phyloP scores from a whole-genome alignment of 2,888 invertebrate genomes.

The Crematogaster levior region DNA sequence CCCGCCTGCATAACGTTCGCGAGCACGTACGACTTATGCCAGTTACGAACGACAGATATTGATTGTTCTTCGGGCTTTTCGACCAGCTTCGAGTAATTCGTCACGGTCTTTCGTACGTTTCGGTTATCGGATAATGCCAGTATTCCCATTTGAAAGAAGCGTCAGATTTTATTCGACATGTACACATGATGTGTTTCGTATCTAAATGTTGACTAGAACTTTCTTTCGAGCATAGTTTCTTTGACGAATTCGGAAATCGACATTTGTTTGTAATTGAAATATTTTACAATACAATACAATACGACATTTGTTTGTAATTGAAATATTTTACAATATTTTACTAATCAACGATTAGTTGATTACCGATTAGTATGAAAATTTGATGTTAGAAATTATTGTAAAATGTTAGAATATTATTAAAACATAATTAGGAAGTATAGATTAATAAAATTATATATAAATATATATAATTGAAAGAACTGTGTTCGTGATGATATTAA shows the following conservation, averaged over 20 bases:
- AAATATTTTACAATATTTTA: too few relatives aligned
- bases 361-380: too few relatives aligned
- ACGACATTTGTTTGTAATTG: too few relatives aligned
- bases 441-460: neutral
- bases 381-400: too few relatives aligned
- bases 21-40: conserved; percentile 76
- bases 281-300: too few relatives aligned
- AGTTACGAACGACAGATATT: conserved; percentile 71
- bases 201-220: neutral
- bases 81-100: conserved; percentile 54
- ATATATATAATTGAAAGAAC: neutral
- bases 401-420: neutral
- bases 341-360: too few relatives aligned
- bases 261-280: neutral
- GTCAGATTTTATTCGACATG: conserved; percentile 39
- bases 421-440: neutral
- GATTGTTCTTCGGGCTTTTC: conserved; percentile 68
- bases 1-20: conserved; percentile 64
- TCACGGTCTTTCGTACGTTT: conserved; percentile 38
- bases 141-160: conserved; percentile 25
- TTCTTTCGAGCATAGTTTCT: neutral
- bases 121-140: conserved; percentile 40
- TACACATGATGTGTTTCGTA: conserved; percentile 1
- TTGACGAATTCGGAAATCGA: neutral
- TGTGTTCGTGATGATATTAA: neutral